Conservation (phyloP, 2,888 invertebrate genomes). For the Tachina lurida region DNA sequence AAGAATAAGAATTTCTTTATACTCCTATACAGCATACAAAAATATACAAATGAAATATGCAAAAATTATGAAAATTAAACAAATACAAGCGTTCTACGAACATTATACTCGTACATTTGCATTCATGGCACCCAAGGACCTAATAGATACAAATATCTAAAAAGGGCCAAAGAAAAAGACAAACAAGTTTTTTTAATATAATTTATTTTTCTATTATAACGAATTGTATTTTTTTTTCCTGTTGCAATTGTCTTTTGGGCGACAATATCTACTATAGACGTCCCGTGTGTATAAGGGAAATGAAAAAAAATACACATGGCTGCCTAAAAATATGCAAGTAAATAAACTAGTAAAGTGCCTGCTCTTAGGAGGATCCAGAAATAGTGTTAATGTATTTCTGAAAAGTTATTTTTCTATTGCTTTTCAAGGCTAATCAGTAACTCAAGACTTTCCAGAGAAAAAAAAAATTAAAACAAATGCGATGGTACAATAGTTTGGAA, state of each 20-base stretch:
- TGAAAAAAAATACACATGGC: background rate
- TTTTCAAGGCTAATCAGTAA: too few relatives aligned
- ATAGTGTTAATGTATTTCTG: too few relatives aligned
- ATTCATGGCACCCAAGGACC: conserved; percentile 37
- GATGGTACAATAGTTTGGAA: too few relatives aligned
- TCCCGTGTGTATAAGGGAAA: conserved; percentile 6
- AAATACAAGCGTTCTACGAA: background rate
- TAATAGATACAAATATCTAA: conserved; percentile 35
- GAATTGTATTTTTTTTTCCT: conserved; percentile 27
- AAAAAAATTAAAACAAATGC: too few relatives aligned
- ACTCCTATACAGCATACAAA: background rate
- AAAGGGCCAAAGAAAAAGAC: background rate
- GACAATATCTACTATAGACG: conserved; percentile 8
- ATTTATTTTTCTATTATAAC: conserved; percentile 55
- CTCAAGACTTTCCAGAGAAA: too few relatives aligned
- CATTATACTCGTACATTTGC: background rate
- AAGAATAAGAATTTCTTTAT: background rate
- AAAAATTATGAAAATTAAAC: conserved; percentile 65
- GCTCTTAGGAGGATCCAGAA: too few relatives aligned
- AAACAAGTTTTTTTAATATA: conserved; percentile 40
- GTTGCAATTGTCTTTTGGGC: conserved; percentile 10
- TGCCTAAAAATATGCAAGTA: background rate
- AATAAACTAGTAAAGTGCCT: too few relatives aligned
- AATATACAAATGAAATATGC: conserved; percentile 55
- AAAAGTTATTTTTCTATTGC: too few relatives aligned